Evolutionary conservation across 2,797 vertebrate species (phyloP).

Genomic region (Macropodus opercularis): DNA sequence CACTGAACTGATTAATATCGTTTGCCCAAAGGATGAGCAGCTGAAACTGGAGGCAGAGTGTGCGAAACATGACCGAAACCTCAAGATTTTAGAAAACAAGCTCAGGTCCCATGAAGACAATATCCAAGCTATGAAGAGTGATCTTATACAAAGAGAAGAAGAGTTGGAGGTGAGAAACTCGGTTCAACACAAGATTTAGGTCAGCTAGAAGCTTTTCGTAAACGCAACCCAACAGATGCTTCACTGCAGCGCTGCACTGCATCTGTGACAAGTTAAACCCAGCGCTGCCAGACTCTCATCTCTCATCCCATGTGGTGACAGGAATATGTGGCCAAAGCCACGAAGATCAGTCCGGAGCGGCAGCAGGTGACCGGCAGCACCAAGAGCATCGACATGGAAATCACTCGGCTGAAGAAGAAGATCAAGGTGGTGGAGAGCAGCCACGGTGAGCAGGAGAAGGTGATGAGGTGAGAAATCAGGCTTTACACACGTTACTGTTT

Average conservation of each 20-base stretch:
- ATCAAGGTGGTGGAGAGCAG: slow-evolving; percentile 68
- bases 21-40: slow-evolving; percentile 54
- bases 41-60: slow-evolving; percentile 47
- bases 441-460: slow-evolving; percentile 73
- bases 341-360: slow-evolving; percentile 68
- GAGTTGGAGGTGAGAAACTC: slow-evolving; percentile 43
- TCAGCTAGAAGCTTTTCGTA: not conserved
- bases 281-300: slow-evolving; percentile 1
- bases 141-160: slow-evolving; percentile 41
- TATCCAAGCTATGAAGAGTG: slow-evolving; percentile 45
- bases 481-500: too few relatives aligned
- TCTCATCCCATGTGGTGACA: slow-evolving; percentile 15
- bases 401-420: slow-evolving; percentile 69
- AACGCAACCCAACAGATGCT: not conserved
- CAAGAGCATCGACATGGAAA: slow-evolving; percentile 69
- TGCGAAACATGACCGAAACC: slow-evolving; percentile 30
- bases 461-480: slow-evolving; percentile 65
- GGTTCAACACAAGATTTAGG: not conserved
- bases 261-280: slow-evolving; percentile 2
- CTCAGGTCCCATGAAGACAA: slow-evolving; percentile 37
- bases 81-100: slow-evolving; percentile 46
- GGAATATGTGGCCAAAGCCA: slow-evolving; percentile 59
- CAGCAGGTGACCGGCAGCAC: slow-evolving; percentile 57
- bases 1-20: not conserved
- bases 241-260: not conserved